Percentiles rank a stretch among this genome's conserved stretches.
Evolutionary conservation across 92 coral and sea anemone species (phyloP).

Genomic region (Scolanthus callimorphus): DNA sequence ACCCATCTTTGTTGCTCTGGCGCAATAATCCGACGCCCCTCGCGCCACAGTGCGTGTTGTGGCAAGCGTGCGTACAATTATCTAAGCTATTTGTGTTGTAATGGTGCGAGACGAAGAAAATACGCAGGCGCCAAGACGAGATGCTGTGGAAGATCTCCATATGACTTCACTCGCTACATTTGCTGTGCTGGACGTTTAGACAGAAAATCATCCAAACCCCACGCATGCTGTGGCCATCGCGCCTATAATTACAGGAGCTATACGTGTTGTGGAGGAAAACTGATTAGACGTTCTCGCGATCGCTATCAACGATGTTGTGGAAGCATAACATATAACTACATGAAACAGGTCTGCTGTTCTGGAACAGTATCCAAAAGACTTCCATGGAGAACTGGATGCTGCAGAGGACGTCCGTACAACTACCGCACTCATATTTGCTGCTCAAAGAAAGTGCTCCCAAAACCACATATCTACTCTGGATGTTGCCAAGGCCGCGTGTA

Average conservation of each 20-base stretch:
- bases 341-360: neutral
- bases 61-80: too few species aligned
- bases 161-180: too few species aligned
- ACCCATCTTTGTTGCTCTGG: too few species aligned
- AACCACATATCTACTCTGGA: neutral
- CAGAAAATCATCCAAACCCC: too few species aligned
- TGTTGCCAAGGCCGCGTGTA: neutral
- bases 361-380: neutral
- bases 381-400: neutral
- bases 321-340: neutral
- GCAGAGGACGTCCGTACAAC: neutral
- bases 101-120: too few species aligned
- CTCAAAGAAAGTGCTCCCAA: neutral
- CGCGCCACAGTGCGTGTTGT: too few species aligned
- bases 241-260: neutral
- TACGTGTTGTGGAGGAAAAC: neutral
- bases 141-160: too few species aligned
- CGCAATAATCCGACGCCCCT: too few species aligned
- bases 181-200: too few species aligned
- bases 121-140: too few species aligned
- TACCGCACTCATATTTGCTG: neutral
- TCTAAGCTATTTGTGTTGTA: too few species aligned
- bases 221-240: too few species aligned
- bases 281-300: neutral
- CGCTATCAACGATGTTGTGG: neutral